Evolutionary conservation across 2,888 invertebrate species (phyloP).

Genomic region (Caenorhabditis sp.): DNA sequence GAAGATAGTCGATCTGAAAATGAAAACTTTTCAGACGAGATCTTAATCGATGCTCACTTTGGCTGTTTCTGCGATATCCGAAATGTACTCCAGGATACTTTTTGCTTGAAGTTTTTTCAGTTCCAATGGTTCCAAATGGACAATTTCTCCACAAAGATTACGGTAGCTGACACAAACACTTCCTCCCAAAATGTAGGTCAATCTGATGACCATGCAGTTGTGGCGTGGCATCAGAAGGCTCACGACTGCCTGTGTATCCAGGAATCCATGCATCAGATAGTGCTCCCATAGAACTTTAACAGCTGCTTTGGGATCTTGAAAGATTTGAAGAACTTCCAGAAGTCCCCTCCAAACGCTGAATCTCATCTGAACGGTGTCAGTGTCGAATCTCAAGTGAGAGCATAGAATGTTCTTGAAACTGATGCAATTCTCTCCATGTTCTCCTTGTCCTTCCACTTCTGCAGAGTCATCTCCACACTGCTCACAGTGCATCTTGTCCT

Average conservation of each 20-base stretch:
- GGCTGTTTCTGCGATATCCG: conserved; percentile 81
- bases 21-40: not conserved
- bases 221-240: conserved; percentile 61
- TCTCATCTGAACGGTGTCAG: conserved; percentile 68
- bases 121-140: conserved; percentile 82
- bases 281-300: conserved; percentile 78
- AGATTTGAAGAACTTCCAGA: conserved; percentile 80
- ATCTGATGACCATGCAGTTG: conserved; percentile 60
- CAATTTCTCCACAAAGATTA: conserved; percentile 58
- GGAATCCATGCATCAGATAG: conserved; percentile 74
- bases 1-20: conserved; percentile 62
- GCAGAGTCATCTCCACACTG: conserved; percentile 73
- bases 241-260: conserved; percentile 69
- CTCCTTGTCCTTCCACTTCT: conserved; percentile 3
- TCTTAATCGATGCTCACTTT: conserved; percentile 66
- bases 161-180: conserved; percentile 68
- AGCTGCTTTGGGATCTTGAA: conserved; percentile 71
- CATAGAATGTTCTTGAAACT: conserved; percentile 83
- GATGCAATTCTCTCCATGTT: conserved; percentile 49
- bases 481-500: conserved; percentile 80
- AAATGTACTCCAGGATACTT: conserved; percentile 80
- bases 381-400: conserved; percentile 81
- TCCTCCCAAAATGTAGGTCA: conserved; percentile 63
- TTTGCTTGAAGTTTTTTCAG: conserved; percentile 82
- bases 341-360: conserved; percentile 82